Percentiles rank a stretch among this genome's conserved stretches.
phyloP scores from a whole-genome alignment of 2,797 vertebrate genomes.

The Bradypodion pumilum region DNA sequence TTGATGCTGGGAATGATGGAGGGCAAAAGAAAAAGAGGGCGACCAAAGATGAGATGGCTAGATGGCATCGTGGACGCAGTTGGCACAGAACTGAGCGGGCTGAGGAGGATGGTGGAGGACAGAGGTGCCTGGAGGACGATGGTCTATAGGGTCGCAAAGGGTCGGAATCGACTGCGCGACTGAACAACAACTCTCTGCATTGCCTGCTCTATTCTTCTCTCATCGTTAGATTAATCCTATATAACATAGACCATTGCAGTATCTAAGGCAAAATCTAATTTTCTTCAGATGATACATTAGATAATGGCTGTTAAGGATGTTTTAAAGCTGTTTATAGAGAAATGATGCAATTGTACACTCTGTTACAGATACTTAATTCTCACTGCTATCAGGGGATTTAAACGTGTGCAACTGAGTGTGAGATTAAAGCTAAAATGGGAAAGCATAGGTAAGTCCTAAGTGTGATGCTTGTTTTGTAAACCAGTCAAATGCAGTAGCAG shows the following conservation, averaged over 20 bases:
- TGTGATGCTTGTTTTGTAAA: no score
- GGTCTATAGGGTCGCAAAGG: no score
- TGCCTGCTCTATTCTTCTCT: not conserved
- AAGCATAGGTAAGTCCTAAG: not conserved
- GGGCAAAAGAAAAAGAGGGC: no score
- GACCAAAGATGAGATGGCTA: no score
- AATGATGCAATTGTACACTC: conserved; percentile 4
- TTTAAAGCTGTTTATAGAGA: conserved; percentile 10
- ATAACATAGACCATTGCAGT: not conserved
- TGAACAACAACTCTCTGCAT: no score
- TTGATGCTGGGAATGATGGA: no score
- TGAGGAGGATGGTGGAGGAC: no score
- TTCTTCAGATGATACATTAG: conserved; percentile 19
- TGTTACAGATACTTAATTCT: conserved; percentile 20
- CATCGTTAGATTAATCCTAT: conserved; percentile 2
- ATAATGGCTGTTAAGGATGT: conserved; percentile 21
- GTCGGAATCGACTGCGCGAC: no score
- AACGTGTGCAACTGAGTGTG: not conserved
- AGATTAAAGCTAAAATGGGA: not conserved
- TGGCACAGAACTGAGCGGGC: no score
- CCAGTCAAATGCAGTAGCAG: no score
- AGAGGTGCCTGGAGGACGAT: no score
- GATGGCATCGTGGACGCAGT: no score
- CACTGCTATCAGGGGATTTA: conserved; percentile 11
- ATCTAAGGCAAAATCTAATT: conserved; percentile 31